Evolutionary conservation across 2,888 invertebrate genomes (phyloP).

Genomic region (Iphiclides podalirius): DNA sequence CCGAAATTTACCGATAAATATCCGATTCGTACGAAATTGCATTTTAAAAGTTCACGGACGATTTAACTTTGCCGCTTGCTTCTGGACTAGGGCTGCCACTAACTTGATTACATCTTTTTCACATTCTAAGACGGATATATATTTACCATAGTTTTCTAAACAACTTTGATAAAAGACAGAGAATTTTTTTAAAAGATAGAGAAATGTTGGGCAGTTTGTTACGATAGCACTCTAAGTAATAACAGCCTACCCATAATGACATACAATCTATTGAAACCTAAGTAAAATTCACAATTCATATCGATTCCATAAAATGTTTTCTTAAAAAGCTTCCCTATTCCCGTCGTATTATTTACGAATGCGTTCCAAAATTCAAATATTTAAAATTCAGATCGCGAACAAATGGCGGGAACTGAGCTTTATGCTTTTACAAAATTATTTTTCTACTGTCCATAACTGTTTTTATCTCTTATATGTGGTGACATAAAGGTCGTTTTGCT

Average conservation of each 20-base stretch:
- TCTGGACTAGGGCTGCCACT: slow-evolving; percentile 27
- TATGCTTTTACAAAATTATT: slow-evolving; percentile 50
- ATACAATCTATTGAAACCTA: too few species aligned
- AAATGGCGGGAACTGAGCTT: slow-evolving; percentile 56
- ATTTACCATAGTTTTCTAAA: too few species aligned
- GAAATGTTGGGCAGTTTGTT: too few species aligned
- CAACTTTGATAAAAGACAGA: too few species aligned
- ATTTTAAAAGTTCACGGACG: slow-evolving; percentile 59
- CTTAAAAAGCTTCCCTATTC: slow-evolving; percentile 5
- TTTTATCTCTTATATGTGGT: slow-evolving; percentile 29
- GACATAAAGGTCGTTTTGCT: slow-evolving; percentile 24
- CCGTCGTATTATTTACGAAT: slow-evolving; percentile 51
- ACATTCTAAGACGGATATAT: too few species aligned
- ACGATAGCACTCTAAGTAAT: too few species aligned
- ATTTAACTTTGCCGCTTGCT: slow-evolving; percentile 68
- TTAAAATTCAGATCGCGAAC: slow-evolving; percentile 65
- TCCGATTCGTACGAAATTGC: slow-evolving; percentile 60
- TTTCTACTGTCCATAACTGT: slow-evolving; percentile 18
- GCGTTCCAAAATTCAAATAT: slow-evolving; percentile 54
- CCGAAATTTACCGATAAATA: slow-evolving; percentile 61
- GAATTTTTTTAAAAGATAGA: too few species aligned
- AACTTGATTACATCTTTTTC: too few species aligned
- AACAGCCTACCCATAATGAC: too few species aligned
- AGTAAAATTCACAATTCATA: too few species aligned
- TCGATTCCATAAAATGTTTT: too few species aligned